These are phyloP conservation scores for Muscicapa adusta DNA, from an alignment of 2,113 vertebrate species.

Conservation along the genomic window DNA sequence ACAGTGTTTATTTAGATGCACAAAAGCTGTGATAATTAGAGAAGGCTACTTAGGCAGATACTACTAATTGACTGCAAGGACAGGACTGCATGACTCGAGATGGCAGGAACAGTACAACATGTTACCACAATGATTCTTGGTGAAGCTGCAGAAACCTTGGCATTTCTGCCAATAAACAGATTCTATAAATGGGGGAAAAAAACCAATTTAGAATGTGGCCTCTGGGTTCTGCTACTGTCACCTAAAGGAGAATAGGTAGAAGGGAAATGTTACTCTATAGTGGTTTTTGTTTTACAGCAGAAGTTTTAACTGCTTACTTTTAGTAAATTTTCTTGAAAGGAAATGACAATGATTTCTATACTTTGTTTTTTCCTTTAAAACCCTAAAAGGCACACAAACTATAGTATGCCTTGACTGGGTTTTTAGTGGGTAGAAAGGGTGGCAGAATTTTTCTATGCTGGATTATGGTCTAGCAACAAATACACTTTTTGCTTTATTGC, in stretches of 20 bases:
- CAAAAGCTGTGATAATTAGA: not conserved
- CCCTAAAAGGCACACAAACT: not conserved
- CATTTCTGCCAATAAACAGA: conserved; percentile 11
- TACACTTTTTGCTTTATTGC: not conserved
- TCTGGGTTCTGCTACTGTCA: conserved; percentile 28
- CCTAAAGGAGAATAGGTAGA: not conserved
- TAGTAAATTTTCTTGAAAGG: not conserved
- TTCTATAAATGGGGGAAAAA: not conserved
- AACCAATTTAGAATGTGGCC: not conserved
- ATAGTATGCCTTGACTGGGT: not conserved
- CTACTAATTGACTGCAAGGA: not conserved
- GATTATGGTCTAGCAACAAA: not conserved
- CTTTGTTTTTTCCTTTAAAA: not conserved
- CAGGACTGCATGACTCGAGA: not conserved
- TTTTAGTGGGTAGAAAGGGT: not conserved
- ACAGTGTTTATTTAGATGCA: not conserved
- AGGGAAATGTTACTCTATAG: not conserved
- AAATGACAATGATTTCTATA: not conserved
- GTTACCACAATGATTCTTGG: not conserved
- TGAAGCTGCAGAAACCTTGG: not conserved
- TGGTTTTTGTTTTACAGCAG: not conserved
- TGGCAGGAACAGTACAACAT: not conserved
- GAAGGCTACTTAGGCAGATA: not conserved
- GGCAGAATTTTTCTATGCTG: not conserved
- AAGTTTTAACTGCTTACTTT: not conserved